Evolutionary conservation across 2,113 vertebrate species (phyloP).

Genomic region (Phycodurus eques): DNA sequence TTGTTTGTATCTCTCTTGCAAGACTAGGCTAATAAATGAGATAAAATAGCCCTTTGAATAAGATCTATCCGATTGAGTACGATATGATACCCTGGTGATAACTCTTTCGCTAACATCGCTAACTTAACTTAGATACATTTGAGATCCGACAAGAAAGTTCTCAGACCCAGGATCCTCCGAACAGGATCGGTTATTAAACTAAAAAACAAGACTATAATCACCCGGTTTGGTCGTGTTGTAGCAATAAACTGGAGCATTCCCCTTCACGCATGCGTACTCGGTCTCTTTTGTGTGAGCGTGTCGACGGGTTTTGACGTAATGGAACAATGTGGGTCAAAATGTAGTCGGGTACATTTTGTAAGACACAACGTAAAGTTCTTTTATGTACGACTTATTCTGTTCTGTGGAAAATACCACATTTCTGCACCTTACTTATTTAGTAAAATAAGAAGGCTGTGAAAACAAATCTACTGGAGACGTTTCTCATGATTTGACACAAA

Average conservation of each 20-base stretch:
- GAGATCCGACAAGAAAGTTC: not conserved
- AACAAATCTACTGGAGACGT: too few species aligned
- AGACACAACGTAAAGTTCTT: not conserved
- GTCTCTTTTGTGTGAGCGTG: not conserved
- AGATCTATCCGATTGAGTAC: not conserved
- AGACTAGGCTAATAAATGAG: not conserved
- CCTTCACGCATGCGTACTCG: not conserved
- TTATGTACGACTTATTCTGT: not conserved
- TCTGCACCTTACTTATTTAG: too few species aligned
- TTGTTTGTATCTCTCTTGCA: not conserved
- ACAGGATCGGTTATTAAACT: not conserved
- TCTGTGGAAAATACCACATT: not conserved
- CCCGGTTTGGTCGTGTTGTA: slow-evolving; percentile 15
- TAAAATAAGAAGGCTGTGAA: too few species aligned
- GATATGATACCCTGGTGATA: not conserved
- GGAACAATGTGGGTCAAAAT: not conserved
- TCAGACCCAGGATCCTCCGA: not conserved
- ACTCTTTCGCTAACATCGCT: slow-evolving; percentile 1
- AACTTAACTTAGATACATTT: not conserved
- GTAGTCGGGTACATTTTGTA: not conserved
- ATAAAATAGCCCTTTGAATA: not conserved
- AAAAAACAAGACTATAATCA: not conserved
- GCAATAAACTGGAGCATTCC: not conserved
- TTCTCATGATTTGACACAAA: too few species aligned
- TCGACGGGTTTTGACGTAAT: not conserved